phyloP scores from a whole-genome alignment of 2,888 invertebrate genomes.

The Heterodera filipjevi region DNA sequence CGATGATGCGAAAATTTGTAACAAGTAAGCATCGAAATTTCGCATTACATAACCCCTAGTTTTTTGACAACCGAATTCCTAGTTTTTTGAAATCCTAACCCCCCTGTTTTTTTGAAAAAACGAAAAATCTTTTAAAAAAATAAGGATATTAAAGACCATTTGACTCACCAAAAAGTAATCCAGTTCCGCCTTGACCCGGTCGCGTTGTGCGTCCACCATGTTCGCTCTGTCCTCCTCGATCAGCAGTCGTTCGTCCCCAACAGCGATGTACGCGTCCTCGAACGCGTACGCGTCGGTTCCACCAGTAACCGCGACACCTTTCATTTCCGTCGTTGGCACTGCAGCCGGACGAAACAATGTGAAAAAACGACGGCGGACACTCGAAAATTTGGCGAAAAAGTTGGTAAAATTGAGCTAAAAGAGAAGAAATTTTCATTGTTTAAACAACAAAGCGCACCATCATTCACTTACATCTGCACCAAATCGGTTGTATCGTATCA shows the following conservation, averaged over 20 bases:
- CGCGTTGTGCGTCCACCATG: not conserved
- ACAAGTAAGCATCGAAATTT: too few relatives aligned
- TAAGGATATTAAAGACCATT: too few relatives aligned
- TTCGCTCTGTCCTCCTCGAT: slow-evolving; percentile 32
- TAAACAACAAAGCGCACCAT: not conserved
- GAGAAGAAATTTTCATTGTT: not conserved
- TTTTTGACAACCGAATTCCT: too few relatives aligned
- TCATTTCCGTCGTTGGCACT: not conserved
- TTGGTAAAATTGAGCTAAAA: not conserved
- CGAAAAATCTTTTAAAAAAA: too few relatives aligned
- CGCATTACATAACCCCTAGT: too few relatives aligned
- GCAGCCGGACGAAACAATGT: not conserved
- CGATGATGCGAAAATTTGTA: too few relatives aligned
- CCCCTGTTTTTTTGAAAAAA: too few relatives aligned
- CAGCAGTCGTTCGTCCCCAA: slow-evolving; percentile 28
- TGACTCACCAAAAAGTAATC: not conserved
- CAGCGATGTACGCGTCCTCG: slow-evolving; percentile 6
- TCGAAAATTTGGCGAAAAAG: not conserved
- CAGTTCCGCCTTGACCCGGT: not conserved
- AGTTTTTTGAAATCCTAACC: too few relatives aligned
- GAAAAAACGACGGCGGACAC: not conserved
- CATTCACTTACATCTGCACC: slow-evolving; percentile 49
- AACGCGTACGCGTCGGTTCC: not conserved
- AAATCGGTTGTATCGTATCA: slow-evolving; percentile 82
- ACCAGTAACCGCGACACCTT: not conserved